phyloP scores from a whole-genome alignment of 2,113 vertebrate species.

The Mesitornis unicolor region DNA sequence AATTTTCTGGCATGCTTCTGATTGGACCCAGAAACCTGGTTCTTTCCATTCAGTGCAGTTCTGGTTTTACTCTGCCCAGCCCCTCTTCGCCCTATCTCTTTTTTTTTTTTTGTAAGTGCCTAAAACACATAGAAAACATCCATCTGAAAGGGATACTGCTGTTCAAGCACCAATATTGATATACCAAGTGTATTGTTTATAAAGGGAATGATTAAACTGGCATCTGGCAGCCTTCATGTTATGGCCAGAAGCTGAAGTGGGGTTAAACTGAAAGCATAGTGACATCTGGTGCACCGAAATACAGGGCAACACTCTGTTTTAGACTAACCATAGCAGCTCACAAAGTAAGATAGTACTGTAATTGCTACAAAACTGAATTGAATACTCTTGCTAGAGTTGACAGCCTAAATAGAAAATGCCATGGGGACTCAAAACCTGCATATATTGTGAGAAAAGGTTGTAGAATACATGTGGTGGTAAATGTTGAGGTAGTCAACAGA shows the following conservation, averaged over 20 bases:
- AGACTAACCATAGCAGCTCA: background rate
- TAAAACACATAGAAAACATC: background rate
- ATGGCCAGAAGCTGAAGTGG: background rate
- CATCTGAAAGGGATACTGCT: background rate
- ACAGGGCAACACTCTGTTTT: background rate
- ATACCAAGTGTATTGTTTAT: background rate
- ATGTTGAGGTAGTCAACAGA: background rate
- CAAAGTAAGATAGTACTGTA: background rate
- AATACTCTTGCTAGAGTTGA: background rate
- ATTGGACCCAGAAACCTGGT: background rate
- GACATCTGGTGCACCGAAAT: background rate
- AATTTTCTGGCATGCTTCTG: background rate
- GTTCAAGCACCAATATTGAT: background rate
- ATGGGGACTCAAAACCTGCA: background rate
- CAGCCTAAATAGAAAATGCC: background rate
- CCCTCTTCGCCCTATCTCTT: background rate
- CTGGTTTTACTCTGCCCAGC: rapidly evolving
- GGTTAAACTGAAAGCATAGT: background rate
- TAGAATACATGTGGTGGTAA: background rate
- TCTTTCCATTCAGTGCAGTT: background rate
- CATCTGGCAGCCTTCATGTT: background rate
- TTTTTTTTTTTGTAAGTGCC: background rate
- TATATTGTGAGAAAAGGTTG: background rate
- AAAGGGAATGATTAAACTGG: background rate
- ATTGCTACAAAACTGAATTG: background rate